Base-by-base conservation (phyloP, 37 sponge, comb jelly and placozoan species). In the Bolinopsis microptera region DNA sequence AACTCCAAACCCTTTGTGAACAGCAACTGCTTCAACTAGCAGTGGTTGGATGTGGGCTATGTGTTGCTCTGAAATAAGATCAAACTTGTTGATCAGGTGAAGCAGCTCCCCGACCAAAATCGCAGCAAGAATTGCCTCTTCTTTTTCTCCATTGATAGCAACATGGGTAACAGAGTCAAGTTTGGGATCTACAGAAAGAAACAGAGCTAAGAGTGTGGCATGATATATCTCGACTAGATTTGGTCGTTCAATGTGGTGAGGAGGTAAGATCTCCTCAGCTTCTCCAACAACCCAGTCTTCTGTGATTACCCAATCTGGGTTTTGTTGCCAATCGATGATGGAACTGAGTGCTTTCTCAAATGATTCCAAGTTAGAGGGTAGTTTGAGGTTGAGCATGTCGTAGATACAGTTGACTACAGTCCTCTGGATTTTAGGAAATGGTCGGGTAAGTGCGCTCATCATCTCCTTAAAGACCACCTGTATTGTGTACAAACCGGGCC, bases 41-140 rank as follows among this genome's bases (percentile, higher is more conserved):
- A 86, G n/a, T 22, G 90, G 90, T 26, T 86, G 90, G n/a, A 86
- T 86, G 61, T 86, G 90, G n/a, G 90, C 90, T 13, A 86, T 86
- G 28, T 86, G 90, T 23, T 86, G 90, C 48, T 41, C 61, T 25
- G 90, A 86, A 5, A 77, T 77, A 24, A 86, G 36, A 28, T 39
- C n/a, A 27, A 39, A 86, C 61, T 86, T 86, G 61, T 86, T 86
- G 18, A 86, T 86, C 41, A 86, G 41, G n/a, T 86, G 90, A 3
- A 86, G 35, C 3, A 86, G n/a, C 61, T 86, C 90, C 1, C 90
- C 90, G 0, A 86, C 90, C 23, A 86, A 38, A 39, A 86, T 86
- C 3, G 90, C 41, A 22, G 90, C 90, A 28, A 86, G 90, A 34
- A 86, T 86, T 24, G 90, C 90, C 61, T 86, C 90, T 25, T 86